Base-by-base conservation (phyloP, 2,797 vertebrate species). In the Diplodus sargus region DNA sequence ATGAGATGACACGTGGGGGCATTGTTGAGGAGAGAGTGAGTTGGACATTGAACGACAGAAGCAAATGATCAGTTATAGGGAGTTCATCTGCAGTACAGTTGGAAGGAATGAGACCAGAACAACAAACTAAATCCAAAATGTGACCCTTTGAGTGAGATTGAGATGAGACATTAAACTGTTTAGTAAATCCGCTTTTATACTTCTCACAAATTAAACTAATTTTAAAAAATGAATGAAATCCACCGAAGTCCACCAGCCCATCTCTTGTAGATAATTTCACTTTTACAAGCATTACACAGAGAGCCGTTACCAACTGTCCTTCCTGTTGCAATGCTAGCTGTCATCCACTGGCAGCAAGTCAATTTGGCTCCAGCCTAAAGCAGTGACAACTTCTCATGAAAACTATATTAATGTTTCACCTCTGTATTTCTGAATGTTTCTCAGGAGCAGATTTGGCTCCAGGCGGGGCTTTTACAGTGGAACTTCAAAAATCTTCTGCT, bases 401-500 rank as follows among this genome's bases (percentile, higher is more conserved):
- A 5, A 3, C 18, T 2, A 2, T 60, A 4, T 10, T 47, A 17
- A 23, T 23, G 7, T 58, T 57, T 63, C 4, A 22, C 13, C 2
- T 25, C 6, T 66, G 3, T 83, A 39, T 56, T 30, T 67, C 0
- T 81, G 25, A 62, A 54, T 76, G 15, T 71, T 34, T 67, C n/a
- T 68, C 89, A 97, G 96, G 89, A 74, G 85, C 91, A 90, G 89
- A 93, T 28, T 59, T 91, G 30, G 93, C 94, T 68, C 90, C 94
- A 45, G 95, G 85, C 0, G 94, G 95, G 3, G 94, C 95, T 4
- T 57, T 97, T 71, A 95, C 84, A 0, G 93, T 98, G 61, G 96
- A 97, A 90, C 94, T 99, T 81, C 85, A 95, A 79, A 99, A 99
- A 94, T 97, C 96, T 0, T 95, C 96, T 34, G 96, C 96, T 13